Base-by-base conservation (phyloP, 2,888 invertebrate species). In the Himalopsyche japonica region DNA sequence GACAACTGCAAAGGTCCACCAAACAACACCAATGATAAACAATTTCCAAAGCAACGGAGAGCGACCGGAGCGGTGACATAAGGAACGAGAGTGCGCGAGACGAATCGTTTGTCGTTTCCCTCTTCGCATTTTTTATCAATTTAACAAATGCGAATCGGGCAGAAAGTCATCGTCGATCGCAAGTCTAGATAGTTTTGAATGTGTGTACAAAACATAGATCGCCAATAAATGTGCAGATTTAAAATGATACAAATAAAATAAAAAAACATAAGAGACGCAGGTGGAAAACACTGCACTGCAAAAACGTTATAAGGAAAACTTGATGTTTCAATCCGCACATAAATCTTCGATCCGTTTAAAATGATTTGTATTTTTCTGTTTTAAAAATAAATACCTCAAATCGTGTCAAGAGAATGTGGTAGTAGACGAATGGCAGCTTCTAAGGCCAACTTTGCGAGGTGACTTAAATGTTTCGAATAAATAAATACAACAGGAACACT, bases 1-100 rank as follows among this genome's bases (percentile, higher is more conserved):
- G 87, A 86, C 87, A 88, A 88, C 89, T 89, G 89, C 87, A 89
- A 89, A 89, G 88, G 89, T 88, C 89, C 89, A 89, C 87, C 85
- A 88, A 87, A 88, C 87, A 88, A 88, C 88, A 84, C 81, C 84
- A 84, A 85, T 84, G 80, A 84, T 86, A 85, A 84, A 82, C 78
- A 84, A 84, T 77, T 57, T 48, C 82, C 86, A 84, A 64, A 86
- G 47, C 83, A 83, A 85, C 32, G 57, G 43, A 77, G 80, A 82
- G 82, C 84, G 76, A 77, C 70, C 18, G 34, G 80, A n/a, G 80
- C n/a, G 30, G 43, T 34, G 34, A 77, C 77, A 48, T 15, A 24
- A 76, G n/a, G 20, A 70, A 70, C 5, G 27, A 70, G 70, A 70
- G 70, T 27, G 27, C 4, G 70, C 70, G 27, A 70, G 70, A 70